A percentile compares a stretch with the other conserved stretches of the same genome.
These are phyloP conservation scores for Psix sp. DNA, from an alignment of 1,140 invertebrate species.

Conservation along the genomic window DNA sequence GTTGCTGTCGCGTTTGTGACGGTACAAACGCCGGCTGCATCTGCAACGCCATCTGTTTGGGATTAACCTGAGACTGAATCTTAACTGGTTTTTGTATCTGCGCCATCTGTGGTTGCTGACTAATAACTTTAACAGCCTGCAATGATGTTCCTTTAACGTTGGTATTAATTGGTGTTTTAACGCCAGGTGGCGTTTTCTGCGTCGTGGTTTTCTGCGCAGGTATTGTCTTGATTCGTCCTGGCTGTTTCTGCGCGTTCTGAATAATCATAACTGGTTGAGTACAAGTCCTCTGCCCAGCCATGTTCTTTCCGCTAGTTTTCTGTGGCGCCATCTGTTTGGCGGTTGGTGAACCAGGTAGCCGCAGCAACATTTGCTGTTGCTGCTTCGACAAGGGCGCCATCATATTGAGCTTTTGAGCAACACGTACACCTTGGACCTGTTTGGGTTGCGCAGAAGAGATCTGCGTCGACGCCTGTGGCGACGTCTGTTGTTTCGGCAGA, in stretches of 20 bases:
- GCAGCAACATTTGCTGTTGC: constrained; percentile 64
- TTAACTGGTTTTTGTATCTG: constrained; percentile 9
- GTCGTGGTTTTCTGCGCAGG: constrained; percentile 67
- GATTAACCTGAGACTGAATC: constrained; percentile 32
- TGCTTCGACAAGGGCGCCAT: constrained; percentile 59
- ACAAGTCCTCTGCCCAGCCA: neutral
- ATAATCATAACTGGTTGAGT: constrained; percentile 67
- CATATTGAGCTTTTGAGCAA: constrained; percentile 60
- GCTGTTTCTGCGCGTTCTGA: constrained; percentile 66
- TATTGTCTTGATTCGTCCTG: constrained; percentile 73
- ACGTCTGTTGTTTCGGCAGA: constrained; percentile 50
- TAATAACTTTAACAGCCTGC: constrained; percentile 4
- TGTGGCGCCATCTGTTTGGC: constrained; percentile 57
- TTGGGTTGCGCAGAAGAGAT: too few relatives aligned
- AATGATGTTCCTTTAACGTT: constrained; percentile 52
- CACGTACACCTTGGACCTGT: too few relatives aligned
- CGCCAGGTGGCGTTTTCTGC: constrained; percentile 66
- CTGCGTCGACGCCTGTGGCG: constrained; percentile 40
- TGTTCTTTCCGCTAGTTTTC: too few relatives aligned
- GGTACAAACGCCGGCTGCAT: constrained; percentile 19
- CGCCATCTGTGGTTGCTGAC: constrained; percentile 1
- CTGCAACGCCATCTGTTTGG: constrained; percentile 64
- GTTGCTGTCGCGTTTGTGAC: constrained; percentile 1
- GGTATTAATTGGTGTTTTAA: constrained; percentile 68
- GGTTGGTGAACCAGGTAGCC: constrained; percentile 56